A percentile compares a stretch with the other conserved stretches of the same genome.
These are phyloP conservation scores for Trididemnum miniatum DNA, from an alignment of 23 tunicate genomes.

Conservation along the genomic window DNA sequence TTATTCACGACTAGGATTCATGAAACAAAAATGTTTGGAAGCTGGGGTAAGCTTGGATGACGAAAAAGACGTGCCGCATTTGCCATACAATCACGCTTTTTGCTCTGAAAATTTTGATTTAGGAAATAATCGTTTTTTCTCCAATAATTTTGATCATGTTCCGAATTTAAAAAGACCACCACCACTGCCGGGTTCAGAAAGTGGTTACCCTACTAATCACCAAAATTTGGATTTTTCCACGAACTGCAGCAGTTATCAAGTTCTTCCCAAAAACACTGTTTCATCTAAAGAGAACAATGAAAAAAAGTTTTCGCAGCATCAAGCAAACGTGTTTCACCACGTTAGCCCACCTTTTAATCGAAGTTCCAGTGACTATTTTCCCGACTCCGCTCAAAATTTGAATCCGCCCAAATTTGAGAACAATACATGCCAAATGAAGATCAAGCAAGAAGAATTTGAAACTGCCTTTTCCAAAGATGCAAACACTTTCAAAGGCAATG, in stretches of 20 bases:
- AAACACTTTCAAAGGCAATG: too few relatives aligned
- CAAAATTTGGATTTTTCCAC: background rate
- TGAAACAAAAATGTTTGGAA: slow-evolving; percentile 24
- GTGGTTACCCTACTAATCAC: background rate
- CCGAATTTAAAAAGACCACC: background rate
- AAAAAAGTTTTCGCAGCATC: too few relatives aligned
- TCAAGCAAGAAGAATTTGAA: background rate
- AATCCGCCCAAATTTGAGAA: background rate
- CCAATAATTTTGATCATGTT: too few relatives aligned
- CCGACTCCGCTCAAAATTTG: background rate
- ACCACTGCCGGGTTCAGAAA: background rate
- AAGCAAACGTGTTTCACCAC: background rate
- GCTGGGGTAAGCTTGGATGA: slow-evolving; percentile 43
- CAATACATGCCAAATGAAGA: background rate
- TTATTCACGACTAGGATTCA: slow-evolving; percentile 21
- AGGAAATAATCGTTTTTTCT: background rate
- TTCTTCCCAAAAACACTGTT: too few relatives aligned
- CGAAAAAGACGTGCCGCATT: slow-evolving; percentile 20
- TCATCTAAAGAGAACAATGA: too few relatives aligned
- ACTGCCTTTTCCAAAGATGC: too few relatives aligned
- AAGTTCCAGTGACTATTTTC: background rate
- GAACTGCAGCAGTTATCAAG: background rate
- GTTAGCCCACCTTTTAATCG: background rate
- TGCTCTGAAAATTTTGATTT: background rate
- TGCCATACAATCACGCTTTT: background rate